Evolutionary conservation across 1,140 invertebrate species (phyloP), one percentile per base, ranked within the genome.

Genomic region (Drosophila nebulosa): DNA sequence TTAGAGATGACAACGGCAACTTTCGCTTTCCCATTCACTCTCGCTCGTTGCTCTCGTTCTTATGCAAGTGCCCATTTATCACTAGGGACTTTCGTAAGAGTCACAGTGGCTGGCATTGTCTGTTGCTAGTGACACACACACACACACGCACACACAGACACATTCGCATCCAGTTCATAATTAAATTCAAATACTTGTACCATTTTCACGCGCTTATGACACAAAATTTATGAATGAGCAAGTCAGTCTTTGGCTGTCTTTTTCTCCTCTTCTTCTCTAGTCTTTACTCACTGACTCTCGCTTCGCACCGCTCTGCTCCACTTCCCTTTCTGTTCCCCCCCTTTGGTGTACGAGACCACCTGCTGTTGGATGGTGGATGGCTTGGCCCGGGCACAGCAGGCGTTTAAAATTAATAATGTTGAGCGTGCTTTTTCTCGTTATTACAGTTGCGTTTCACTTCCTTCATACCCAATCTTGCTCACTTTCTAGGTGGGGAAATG

Each of bases 171-270:
- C 56, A 88, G 83, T 83, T 88, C 79, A 89, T 88, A 88, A 88
- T 88, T 88, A 88, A 88, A 88, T 88, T 88, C 75, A 88, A 88
- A 88, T 88, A 84, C 83, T 88, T 83, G 74, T 76, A 73, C 79
- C 68, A 83, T 83, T 86, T 89, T 88, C 74, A 67, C 74, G 69
- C 81, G 74, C 83, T 88, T 88, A 83, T 76, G 83, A 88, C 78
- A 75, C 69, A 71, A 69, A 86, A 86, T 86, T 86, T 86, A 86
- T 86, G 83, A 86, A 86, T 88, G 78, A 83, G 63, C 53, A 64
- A 55, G 55, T 59, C 36, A 36, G 16, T 51, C 7, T 30, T n/a
- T 18, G n/a, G 7, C 26, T 24, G 12, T 27, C 4, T 6, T 12
- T 18, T n/a, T 39, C 4, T 46, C 50, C 30, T 30, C 27, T 60